These are phyloP conservation scores for Coluber constrictor DNA, from an alignment of 2,797 vertebrate species.

Conservation along the genomic window DNA sequence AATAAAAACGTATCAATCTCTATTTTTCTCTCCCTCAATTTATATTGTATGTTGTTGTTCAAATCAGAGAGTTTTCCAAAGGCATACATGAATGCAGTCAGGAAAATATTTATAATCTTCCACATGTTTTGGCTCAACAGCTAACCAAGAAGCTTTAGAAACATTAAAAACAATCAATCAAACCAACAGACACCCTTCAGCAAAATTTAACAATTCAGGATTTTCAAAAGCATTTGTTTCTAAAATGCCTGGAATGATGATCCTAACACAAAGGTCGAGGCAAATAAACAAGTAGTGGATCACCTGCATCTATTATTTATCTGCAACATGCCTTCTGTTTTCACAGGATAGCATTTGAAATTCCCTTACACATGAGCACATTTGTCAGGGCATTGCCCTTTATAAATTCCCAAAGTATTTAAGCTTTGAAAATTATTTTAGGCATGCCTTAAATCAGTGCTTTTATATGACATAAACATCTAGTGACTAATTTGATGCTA, in stretches of 20 bases:
- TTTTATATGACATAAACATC: background rate
- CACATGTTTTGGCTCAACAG: constrained; percentile 9
- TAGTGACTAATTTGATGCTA: constrained; percentile 3
- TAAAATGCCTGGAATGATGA: background rate
- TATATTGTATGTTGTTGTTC: background rate
- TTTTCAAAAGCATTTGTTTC: constrained; percentile 5
- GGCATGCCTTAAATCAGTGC: background rate
- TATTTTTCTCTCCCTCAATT: background rate
- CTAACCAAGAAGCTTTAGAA: constrained; percentile 26
- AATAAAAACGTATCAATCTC: background rate
- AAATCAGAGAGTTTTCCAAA: constrained; percentile 7
- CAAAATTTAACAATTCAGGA: constrained; percentile 23
- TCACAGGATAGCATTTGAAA: background rate
- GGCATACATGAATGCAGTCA: background rate
- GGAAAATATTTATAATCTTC: constrained; percentile 19
- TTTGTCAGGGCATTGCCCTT: constrained; percentile 8
- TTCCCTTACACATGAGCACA: background rate
- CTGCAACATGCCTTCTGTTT: background rate
- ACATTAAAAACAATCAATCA: constrained; percentile 40
- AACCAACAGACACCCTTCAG: background rate
- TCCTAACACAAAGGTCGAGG: background rate
- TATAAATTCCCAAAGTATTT: background rate
- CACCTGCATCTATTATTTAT: background rate
- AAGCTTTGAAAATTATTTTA: constrained; percentile 12
- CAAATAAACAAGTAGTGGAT: background rate